phyloP scores from a whole-genome alignment of 2,888 invertebrate species.

The Cantharis lateralis region DNA sequence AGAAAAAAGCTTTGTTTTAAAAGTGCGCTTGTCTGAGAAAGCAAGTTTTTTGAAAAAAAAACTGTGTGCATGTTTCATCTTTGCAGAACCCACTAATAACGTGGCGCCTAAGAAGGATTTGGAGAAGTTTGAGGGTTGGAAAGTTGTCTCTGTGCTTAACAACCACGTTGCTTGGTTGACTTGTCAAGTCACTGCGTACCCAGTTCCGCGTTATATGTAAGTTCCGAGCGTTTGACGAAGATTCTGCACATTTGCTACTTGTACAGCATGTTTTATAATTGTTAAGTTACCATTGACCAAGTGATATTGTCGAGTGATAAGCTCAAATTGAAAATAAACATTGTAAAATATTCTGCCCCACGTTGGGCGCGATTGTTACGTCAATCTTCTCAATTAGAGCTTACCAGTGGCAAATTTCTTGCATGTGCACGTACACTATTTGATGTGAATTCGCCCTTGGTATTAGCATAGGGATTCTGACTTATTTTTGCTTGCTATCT shows the following conservation, averaged over 20 bases:
- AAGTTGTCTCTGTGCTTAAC: conserved; percentile 58
- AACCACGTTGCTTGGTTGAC: conserved; percentile 64
- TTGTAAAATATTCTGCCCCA: no score
- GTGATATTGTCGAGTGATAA: not conserved
- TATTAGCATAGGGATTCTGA: conserved; percentile 41
- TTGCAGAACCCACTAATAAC: conserved; percentile 66
- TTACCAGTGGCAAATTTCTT: not conserved
- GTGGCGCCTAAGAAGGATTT: conserved; percentile 65
- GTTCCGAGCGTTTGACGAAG: conserved; percentile 9
- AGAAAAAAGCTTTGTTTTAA: not conserved
- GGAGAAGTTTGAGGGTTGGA: conserved; percentile 61
- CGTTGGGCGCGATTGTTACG: no score
- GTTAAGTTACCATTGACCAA: not conserved
- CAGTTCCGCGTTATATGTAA: conserved; percentile 53
- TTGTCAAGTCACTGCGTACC: conserved; percentile 72
- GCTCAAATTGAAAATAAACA: not conserved
- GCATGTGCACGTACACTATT: not conserved
- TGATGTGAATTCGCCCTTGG: not conserved
- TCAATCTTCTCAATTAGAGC: not conserved
- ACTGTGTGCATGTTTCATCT: conserved; percentile 7
- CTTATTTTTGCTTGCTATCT: conserved; percentile 31
- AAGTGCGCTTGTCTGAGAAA: not conserved
- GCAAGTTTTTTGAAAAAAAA: not conserved
- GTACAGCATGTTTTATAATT: not conserved
- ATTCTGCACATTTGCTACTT: not conserved